phyloP scores from a whole-genome alignment of 2,797 vertebrate genomes.

The Trachurus trachurus region DNA sequence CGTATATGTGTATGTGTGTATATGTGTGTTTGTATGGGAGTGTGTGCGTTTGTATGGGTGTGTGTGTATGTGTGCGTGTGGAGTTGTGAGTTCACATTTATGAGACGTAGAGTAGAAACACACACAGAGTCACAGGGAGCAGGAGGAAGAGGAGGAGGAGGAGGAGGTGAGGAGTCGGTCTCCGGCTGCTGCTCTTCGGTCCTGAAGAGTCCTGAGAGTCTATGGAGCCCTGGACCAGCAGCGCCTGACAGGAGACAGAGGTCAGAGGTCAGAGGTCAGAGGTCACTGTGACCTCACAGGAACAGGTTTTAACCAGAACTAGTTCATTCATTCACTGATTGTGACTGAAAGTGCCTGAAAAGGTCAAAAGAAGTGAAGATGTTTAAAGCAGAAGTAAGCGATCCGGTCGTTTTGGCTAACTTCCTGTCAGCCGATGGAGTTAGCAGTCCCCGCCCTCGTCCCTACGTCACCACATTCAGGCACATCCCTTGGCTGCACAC shows the following conservation, averaged over 20 bases:
- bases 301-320: too few relatives aligned
- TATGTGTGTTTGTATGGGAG: too few relatives aligned
- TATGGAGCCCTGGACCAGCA: slow-evolving; percentile 73
- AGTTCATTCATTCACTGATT: too few relatives aligned
- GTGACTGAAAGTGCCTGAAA: too few relatives aligned
- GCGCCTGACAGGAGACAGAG: slow-evolving; percentile 51
- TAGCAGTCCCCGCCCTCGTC: too few relatives aligned
- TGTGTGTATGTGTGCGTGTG: slow-evolving; percentile 14
- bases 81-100: slow-evolving; percentile 48
- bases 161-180: slow-evolving; percentile 57
- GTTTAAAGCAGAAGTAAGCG: too few relatives aligned
- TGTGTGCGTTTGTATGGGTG: not conserved
- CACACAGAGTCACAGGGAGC: slow-evolving; percentile 57
- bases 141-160: slow-evolving; percentile 43
- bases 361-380: too few relatives aligned
- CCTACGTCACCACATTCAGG: too few relatives aligned
- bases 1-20: slow-evolving; percentile 2
- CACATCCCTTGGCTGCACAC: too few relatives aligned
- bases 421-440: too few relatives aligned
- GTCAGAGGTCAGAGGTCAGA: not conserved
- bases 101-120: slow-evolving; percentile 61
- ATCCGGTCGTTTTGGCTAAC: too few relatives aligned
- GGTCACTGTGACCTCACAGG: too few relatives aligned
- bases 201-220: slow-evolving; percentile 76
- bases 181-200: slow-evolving; percentile 69